Base-by-base conservation (phyloP, 2,113 vertebrate species). In the Lynx canadensis region DNA sequence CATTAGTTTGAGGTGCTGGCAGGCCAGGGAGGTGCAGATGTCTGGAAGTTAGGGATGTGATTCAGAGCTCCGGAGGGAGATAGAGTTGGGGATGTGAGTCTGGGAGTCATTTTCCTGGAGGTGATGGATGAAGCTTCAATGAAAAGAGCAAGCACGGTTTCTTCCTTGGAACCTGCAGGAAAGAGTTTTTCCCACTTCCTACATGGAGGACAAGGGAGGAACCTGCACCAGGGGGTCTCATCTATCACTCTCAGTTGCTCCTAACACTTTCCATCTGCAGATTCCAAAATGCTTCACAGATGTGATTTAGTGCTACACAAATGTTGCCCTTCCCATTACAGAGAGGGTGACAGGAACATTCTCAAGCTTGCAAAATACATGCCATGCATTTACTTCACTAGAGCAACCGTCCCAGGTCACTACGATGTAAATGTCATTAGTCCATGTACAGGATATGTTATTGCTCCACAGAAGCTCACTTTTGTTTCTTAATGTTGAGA, bases 51-150 rank as follows among this genome's bases (percentile, higher is more conserved):
- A 66, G 16, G 74, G 45, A 21, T 89, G 10, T 50, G 68, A 73
- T 65, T 93, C 36, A 82, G 48, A 83, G 63, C 68, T 79, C 85
- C 14, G 0, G 83, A 68, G 73, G 68, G 48, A 78, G 65, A 21
- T 73, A 1, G 83, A 68, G 15, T 15, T 31, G 15, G n/a, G 23
- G 31, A 5, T 78, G 57, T 33, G 66, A 57, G 50, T 52, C 82
- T 89, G 79, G 81, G 76, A 93, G 65, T 50, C 60, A 84, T 88
- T 97, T 94, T 94, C 73, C 69, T 38, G 36, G n/a, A 92, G 41
- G 73, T 89, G 91, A 93, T 76, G 19, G 85, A 91, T 88, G 66
- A 81, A 74, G 41, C 11, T 29, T 1, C 0, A 13, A 14, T 60
- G 65, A 91, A 41, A 85, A 68, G 25, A 57, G 7, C 23, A 60